phyloP scores from a whole-genome alignment of 2,113 vertebrate species.

The Camelus bactrianus region DNA sequence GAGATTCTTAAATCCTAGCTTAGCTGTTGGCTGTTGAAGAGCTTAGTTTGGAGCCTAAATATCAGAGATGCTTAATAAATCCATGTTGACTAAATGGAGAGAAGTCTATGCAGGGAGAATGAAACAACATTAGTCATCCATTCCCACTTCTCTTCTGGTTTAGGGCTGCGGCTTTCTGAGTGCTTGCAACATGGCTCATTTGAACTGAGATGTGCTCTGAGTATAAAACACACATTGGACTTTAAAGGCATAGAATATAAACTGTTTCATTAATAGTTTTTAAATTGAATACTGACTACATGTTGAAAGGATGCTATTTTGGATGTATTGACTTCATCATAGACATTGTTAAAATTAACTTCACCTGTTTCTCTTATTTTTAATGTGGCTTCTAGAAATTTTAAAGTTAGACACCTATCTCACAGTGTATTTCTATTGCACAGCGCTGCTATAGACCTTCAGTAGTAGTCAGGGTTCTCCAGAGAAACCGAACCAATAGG shows the following conservation, averaged over 20 bases:
- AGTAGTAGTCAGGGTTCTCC: background rate
- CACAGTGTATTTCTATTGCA: background rate
- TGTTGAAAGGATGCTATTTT: background rate
- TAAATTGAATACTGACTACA: background rate
- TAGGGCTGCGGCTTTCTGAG: background rate
- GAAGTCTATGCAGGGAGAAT: background rate
- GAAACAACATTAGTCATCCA: background rate
- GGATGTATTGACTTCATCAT: background rate
- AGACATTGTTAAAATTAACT: background rate
- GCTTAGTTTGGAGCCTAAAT: background rate
- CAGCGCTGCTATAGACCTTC: background rate
- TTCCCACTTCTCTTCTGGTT: background rate
- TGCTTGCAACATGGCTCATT: background rate
- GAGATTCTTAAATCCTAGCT: background rate
- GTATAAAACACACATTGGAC: background rate
- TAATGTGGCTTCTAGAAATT: background rate
- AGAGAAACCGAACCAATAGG: background rate
- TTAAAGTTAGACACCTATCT: background rate
- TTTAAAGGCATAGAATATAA: background rate
- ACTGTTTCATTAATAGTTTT: background rate
- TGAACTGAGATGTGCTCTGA: background rate
- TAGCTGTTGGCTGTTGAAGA: background rate
- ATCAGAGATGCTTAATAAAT: background rate
- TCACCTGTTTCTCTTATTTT: background rate
- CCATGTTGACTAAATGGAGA: background rate